Evolutionary conservation across 2,113 vertebrate genomes (phyloP).

Genomic region (Pheucticus melanocephalus): DNA sequence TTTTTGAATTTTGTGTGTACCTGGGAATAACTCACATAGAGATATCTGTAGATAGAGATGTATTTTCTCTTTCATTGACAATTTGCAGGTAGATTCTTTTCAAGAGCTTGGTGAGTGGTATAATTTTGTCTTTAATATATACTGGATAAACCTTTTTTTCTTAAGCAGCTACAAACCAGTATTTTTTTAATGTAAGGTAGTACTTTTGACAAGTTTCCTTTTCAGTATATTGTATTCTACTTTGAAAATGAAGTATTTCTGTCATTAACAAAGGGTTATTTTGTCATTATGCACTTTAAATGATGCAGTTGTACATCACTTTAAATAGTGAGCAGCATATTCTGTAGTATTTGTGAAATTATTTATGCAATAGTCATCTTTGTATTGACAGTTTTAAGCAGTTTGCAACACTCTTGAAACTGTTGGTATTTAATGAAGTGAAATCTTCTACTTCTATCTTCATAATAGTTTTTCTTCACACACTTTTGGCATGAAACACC

Average conservation of each 20-base stretch:
- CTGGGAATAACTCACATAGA: background rate
- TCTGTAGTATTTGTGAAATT: background rate
- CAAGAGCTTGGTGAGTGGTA: background rate
- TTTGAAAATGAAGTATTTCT: background rate
- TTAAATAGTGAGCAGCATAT: background rate
- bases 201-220: background rate
- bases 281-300: background rate
- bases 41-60: background rate
- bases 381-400: background rate
- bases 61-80: background rate
- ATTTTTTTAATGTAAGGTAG: background rate
- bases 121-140: background rate
- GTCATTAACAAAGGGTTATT: background rate
- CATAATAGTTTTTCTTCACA: background rate
- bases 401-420: background rate
- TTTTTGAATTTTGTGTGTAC: background rate
- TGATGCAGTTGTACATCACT: background rate
- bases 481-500: background rate
- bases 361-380: background rate
- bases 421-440: background rate
- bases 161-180: background rate
- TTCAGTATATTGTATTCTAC: background rate
- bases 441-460: background rate
- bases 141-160: fast-evolving
- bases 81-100: background rate